Evolutionary conservation across 2,888 invertebrate genomes (phyloP).

Genomic region (Agrochola lota): DNA sequence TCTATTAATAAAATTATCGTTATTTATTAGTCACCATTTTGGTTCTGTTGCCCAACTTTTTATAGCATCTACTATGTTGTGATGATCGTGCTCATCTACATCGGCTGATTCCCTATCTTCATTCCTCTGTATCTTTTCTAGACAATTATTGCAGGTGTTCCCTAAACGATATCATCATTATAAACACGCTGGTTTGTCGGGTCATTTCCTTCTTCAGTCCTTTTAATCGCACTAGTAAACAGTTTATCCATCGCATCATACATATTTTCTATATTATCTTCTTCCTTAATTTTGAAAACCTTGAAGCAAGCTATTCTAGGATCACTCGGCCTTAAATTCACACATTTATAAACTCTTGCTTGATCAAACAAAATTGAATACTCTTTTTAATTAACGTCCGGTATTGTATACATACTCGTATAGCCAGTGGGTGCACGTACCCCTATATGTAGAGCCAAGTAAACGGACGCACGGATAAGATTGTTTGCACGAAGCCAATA

Average conservation of each 20-base stretch:
- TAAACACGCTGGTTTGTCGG: slow-evolving; percentile 13
- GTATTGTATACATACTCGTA: slow-evolving; percentile 43
- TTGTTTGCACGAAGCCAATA: slow-evolving; percentile 86
- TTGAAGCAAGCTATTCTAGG: slow-evolving; percentile 47
- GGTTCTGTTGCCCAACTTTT: slow-evolving; percentile 19
- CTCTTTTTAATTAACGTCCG: slow-evolving; percentile 50
- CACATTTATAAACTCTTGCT: slow-evolving; percentile 35
- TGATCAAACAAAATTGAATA: slow-evolving; percentile 38
- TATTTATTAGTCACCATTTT: slow-evolving; percentile 46
- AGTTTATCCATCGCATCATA: slow-evolving; percentile 1
- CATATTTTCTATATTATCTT: slow-evolving; percentile 3
- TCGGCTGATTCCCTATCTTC: neutral
- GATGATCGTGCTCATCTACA: neutral
- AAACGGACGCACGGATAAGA: slow-evolving; percentile 86
- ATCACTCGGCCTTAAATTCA: slow-evolving; percentile 35
- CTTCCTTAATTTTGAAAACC: slow-evolving; percentile 24
- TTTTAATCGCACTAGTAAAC: slow-evolving; percentile 22
- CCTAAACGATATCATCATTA: neutral
- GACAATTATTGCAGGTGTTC: neutral
- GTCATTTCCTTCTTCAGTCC: slow-evolving; percentile 9
- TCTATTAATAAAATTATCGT: slow-evolving; percentile 35
- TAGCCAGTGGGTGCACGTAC: slow-evolving; percentile 50
- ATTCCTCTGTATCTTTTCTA: neutral
- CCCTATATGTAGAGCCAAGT: slow-evolving; percentile 80
- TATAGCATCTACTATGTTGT: slow-evolving; percentile 6